These are phyloP conservation scores for Cyanoliseus patagonus DNA, from an alignment of 2,113 vertebrate species.

Conservation along the genomic window DNA sequence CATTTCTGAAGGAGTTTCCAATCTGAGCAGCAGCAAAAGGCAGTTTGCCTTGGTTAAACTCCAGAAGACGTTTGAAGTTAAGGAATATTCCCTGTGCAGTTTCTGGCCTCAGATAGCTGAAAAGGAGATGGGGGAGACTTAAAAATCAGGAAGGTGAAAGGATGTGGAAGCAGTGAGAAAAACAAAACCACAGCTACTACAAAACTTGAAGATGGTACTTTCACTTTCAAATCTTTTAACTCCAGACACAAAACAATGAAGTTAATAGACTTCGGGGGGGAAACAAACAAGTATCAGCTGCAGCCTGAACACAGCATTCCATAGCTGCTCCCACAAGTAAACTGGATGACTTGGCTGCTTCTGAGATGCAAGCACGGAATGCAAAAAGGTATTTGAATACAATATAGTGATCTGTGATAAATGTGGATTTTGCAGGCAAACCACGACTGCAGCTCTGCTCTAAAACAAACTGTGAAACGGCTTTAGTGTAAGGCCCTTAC, in stretches of 20 bases:
- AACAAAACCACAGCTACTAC: neutral
- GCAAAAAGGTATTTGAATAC: neutral
- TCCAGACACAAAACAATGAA: neutral
- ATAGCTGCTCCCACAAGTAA: neutral
- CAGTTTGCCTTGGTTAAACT: slow-evolving; percentile 98
- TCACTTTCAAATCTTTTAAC: neutral
- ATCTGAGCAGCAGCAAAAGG: slow-evolving; percentile 98
- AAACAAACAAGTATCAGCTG: neutral
- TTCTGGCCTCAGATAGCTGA: slow-evolving; percentile 96
- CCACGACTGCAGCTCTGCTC: neutral
- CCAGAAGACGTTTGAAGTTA: slow-evolving; percentile 97
- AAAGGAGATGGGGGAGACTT: neutral
- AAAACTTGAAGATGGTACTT: neutral
- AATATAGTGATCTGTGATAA: neutral
- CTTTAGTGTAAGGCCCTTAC: neutral
- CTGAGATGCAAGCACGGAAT: neutral
- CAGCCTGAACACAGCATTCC: neutral
- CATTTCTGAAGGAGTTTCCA: slow-evolving; percentile 97
- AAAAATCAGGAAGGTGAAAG: neutral
- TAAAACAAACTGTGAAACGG: neutral
- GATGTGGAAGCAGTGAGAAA: neutral
- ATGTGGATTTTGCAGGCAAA: neutral
- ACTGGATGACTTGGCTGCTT: neutral
- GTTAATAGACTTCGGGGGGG: neutral
- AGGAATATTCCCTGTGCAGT: slow-evolving; percentile 99